Conservation (phyloP, 2,888 invertebrate species). For the Mechanitis mazaeus region DNA sequence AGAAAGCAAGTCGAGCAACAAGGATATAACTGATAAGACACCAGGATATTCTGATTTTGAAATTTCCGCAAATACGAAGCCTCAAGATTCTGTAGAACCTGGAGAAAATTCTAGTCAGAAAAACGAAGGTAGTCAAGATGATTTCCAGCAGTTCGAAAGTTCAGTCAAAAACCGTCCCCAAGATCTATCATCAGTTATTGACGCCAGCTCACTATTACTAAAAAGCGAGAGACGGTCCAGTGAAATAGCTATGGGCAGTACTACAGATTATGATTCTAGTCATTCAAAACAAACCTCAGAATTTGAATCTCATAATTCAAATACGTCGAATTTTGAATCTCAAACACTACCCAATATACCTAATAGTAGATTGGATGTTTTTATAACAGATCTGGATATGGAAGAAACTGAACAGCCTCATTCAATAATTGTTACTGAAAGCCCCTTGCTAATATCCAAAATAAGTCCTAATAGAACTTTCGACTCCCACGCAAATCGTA, state of each 20-base stretch:
- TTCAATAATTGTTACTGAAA: conserved; percentile 66
- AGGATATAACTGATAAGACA: conserved; percentile 41
- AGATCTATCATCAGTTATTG: conserved; percentile 53
- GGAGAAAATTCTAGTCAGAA: conserved; percentile 50
- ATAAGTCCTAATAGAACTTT: conserved; percentile 44
- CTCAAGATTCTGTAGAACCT: conserved; percentile 46
- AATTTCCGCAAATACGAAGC: conserved; percentile 48
- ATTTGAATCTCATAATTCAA: conserved; percentile 48
- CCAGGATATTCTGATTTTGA: conserved; percentile 58
- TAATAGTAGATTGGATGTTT: conserved; percentile 33
- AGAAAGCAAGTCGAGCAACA: conserved; percentile 41
- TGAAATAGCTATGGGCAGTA: conserved; percentile 40
- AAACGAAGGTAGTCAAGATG: conserved; percentile 51
- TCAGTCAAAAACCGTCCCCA: conserved; percentile 54
- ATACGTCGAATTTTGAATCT: conserved; percentile 60
- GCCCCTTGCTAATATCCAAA: conserved; percentile 45
- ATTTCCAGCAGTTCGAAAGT: conserved; percentile 54
- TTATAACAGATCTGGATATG: conserved; percentile 51
- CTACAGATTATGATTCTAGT: conserved; percentile 37
- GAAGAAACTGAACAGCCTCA: conserved; percentile 68
- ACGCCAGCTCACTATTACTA: conserved; percentile 52
- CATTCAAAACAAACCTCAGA: conserved; percentile 36
- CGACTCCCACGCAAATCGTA: conserved; percentile 40
- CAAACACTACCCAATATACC: conserved; percentile 46
- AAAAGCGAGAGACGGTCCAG: conserved; percentile 51